Percentiles rank a stretch among this genome's conserved stretches.
phyloP scores from a whole-genome alignment of 2,888 invertebrate genomes.

The Leptura quadrifasciata region DNA sequence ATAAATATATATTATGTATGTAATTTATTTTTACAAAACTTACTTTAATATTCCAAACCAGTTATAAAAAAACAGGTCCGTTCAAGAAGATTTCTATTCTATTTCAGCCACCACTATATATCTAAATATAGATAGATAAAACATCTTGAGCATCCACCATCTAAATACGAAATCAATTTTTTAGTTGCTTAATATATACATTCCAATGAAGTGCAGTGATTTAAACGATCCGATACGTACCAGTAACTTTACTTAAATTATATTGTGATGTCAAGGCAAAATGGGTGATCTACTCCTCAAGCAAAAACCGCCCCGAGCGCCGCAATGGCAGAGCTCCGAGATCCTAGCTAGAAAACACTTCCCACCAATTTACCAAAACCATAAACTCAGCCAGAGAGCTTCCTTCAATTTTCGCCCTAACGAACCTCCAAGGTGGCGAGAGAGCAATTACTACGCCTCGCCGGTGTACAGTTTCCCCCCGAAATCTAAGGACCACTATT shows the following conservation, averaged over 20 bases:
- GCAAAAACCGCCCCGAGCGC: conserved; percentile 77
- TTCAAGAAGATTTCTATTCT: too few species aligned
- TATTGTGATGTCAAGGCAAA: conserved; percentile 7
- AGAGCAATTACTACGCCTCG: conserved; percentile 76
- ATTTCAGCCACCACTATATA: too few species aligned
- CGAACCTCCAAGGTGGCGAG: conserved; percentile 56
- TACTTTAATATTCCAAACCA: too few species aligned
- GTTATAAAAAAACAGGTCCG: too few species aligned
- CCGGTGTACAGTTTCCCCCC: conserved; percentile 75
- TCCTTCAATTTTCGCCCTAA: conserved; percentile 65
- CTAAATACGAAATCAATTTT: not conserved
- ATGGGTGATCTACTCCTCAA: conserved; percentile 80
- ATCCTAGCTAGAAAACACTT: conserved; percentile 77
- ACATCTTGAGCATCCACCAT: not conserved
- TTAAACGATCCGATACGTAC: not conserved
- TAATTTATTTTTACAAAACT: too few species aligned
- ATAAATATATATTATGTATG: too few species aligned
- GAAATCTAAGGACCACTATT: conserved; percentile 78
- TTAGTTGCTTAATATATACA: not conserved
- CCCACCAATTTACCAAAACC: conserved; percentile 45
- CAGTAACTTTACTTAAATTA: not conserved
- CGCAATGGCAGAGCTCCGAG: conserved; percentile 72
- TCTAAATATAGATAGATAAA: too few species aligned
- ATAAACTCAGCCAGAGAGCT: conserved; percentile 70
- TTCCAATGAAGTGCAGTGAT: not conserved